Evolutionary conservation across 2,888 invertebrate species (phyloP), one percentile per base, ranked within the genome.

Genomic region (Melieria omissa): DNA sequence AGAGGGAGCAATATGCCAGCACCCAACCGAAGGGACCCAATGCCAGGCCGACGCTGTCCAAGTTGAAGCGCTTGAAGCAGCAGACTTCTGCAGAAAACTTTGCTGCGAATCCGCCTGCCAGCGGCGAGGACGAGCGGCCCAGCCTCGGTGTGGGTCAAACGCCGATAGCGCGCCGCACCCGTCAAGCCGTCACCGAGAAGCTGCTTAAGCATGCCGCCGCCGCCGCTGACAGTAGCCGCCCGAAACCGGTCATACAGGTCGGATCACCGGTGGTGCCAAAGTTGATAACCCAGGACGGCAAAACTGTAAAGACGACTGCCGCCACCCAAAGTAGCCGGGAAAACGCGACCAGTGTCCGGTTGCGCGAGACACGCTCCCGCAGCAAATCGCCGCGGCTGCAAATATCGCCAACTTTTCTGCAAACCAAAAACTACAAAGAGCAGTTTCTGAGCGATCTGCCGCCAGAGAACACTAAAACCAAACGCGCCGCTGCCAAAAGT

Each of bases 341-440:
- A 47, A 73, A 63, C 12, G 57, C 63, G 64, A 65, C 29, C 55
- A 49, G 41, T 8, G 5, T 57, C n/a, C 10, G 29, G 29, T 44
- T 16, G 12, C 45, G 67, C 45, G 5, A 66, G 0, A 67, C 75
- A 0, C 80, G 82, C 8, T 78, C 76, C 7, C 76, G 81, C 10
- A 83, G 82, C 71, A 83, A 81, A 72, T 84, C 84, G 3, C 84
- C 86, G 4, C 83, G 82, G 71, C 72, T 77, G 5, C 80, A 76
- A 68, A 80, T 85, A 41, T 84, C 84, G 0, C 61, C 85, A 0
- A 72, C 62, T 4, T 86, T 85, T 67, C 65, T 83, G 16, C 77
- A 79, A 58, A 78, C 65, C 7, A 76, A 76, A 47, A 65, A 76
- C 6, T 77, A 78, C 14, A 76, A 76, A 67, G 73, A 78, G 8